Conservation (phyloP, 1,140 invertebrate species). For the Planococcus citri region DNA sequence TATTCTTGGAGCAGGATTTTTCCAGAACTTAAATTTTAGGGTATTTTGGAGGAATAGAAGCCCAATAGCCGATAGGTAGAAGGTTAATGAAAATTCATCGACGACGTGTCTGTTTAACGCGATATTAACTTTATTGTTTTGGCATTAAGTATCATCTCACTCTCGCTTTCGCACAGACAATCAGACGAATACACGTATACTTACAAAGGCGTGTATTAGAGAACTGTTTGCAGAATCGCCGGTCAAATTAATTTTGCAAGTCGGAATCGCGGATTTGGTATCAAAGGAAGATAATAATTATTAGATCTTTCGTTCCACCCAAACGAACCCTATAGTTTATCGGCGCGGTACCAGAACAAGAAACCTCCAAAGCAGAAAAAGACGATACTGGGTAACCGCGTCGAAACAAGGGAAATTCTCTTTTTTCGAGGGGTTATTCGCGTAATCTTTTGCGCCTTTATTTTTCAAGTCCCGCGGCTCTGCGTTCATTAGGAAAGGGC, state of each 20-base stretch:
- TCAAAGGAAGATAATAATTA: conserved; percentile 8
- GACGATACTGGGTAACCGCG: neutral
- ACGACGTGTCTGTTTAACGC: no score
- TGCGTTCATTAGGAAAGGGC: conserved; percentile 1
- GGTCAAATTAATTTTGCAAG: conserved; percentile 2
- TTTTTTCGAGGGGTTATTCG: neutral
- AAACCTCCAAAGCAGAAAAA: neutral
- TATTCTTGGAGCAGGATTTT: no score
- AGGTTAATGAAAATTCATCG: no score
- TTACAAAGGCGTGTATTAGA: no score
- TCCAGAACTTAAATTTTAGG: no score
- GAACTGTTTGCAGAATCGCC: neutral
- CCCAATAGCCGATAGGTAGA: neutral
- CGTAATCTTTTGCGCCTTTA: conserved; percentile 6
- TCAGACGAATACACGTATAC: no score
- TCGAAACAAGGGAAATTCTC: neutral
- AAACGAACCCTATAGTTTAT: neutral
- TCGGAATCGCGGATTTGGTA: neutral
- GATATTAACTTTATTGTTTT: no score
- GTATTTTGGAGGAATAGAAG: no score
- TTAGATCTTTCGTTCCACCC: conserved; percentile 6
- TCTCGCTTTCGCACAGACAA: no score
- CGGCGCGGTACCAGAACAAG: neutral
- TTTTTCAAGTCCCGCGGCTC: neutral
- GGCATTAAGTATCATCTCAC: no score